Evolutionary conservation across 2,797 vertebrate species (phyloP).

Genomic region (Varecia variegata): DNA sequence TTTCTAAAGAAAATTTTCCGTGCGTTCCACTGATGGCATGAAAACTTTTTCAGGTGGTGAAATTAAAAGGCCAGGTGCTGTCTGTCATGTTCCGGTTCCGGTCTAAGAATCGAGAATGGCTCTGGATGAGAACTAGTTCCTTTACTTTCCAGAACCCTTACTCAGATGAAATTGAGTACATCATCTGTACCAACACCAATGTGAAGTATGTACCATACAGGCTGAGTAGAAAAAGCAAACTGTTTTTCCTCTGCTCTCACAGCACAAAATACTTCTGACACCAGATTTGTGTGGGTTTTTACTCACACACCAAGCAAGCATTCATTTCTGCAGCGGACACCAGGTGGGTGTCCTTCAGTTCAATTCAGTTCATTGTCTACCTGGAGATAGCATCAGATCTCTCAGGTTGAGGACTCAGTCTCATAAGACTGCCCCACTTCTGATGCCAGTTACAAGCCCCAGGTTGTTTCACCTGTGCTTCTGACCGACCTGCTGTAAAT

Average conservation of each 20-base stretch:
- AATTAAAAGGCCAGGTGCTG: slow-evolving; percentile 97
- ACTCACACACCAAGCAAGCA: background rate
- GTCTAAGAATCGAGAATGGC: slow-evolving; percentile 94
- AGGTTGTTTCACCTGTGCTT: background rate
- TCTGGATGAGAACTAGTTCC: slow-evolving; percentile 98
- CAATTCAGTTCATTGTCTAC: background rate
- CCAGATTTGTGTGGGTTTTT: background rate
- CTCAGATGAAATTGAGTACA: slow-evolving; percentile 98
- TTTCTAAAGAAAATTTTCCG: background rate
- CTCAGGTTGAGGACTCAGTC: background rate
- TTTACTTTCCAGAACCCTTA: slow-evolving; percentile 99
- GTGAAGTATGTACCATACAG: slow-evolving; percentile 93
- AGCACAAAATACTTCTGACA: background rate
- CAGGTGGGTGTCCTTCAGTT: background rate
- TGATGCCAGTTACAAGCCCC: background rate
- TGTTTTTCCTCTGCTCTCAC: background rate
- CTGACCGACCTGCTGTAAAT: background rate
- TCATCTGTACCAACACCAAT: slow-evolving; percentile 98
- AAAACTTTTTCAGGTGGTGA: slow-evolving; percentile 91
- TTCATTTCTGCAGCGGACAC: background rate
- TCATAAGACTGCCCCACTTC: background rate
- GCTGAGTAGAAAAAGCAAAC: background rate
- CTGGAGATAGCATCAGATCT: background rate
- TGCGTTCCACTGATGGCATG: slow-evolving; percentile 60
- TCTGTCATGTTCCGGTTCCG: slow-evolving; percentile 99